These are phyloP conservation scores for Onchidella celtica DNA, from an alignment of 2,888 invertebrate species.

Conservation along the genomic window DNA sequence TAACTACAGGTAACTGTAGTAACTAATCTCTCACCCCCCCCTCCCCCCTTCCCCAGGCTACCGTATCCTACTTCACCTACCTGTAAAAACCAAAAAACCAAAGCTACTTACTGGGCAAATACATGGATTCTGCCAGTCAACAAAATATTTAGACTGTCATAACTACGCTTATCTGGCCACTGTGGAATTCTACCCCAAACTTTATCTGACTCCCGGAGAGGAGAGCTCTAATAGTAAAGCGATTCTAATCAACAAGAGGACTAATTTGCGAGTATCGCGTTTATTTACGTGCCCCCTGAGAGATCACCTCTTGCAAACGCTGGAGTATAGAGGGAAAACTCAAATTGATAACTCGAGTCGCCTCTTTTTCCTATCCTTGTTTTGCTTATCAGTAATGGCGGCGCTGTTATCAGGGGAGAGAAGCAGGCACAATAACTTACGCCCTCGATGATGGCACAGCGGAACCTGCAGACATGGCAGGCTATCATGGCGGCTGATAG, in stretches of 20 bases:
- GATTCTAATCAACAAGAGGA: not conserved
- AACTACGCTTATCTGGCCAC: not conserved
- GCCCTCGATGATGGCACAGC: conserved; percentile 29
- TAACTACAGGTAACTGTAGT: no score
- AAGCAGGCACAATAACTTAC: conserved; percentile 33
- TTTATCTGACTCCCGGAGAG: not conserved
- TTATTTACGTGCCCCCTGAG: not conserved
- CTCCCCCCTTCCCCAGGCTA: not conserved
- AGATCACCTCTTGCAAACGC: not conserved
- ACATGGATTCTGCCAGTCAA: not conserved
- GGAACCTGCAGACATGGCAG: no score
- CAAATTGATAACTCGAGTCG: conserved; percentile 22
- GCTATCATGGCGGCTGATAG: no score
- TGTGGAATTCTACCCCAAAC: not conserved
- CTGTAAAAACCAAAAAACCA: no score
- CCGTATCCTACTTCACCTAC: not conserved
- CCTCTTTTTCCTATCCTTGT: not conserved
- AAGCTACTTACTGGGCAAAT: no score
- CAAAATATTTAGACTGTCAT: not conserved
- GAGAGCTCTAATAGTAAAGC: not conserved
- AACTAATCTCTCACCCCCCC: no score
- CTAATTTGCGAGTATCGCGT: not conserved
- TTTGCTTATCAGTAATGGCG: conserved; percentile 2
- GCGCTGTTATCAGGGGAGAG: not conserved
- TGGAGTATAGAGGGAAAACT: not conserved